phyloP scores from a whole-genome alignment of 2,113 vertebrate species.

The Toxotes chatareus region DNA sequence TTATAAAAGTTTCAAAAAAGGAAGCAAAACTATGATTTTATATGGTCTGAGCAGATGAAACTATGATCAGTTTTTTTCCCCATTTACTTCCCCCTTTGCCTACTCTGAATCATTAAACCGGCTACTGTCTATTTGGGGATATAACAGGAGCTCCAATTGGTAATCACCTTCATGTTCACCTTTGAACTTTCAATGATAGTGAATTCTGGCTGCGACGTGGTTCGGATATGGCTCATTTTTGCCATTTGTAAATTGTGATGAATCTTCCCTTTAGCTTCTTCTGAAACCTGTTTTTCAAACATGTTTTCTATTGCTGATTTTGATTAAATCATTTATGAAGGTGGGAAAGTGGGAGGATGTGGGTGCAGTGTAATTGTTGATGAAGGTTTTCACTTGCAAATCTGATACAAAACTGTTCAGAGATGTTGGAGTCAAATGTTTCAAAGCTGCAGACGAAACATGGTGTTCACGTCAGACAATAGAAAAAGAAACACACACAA shows the following conservation, averaged over 20 bases:
- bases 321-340: not conserved
- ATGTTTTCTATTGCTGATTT: not conserved
- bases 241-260: no score
- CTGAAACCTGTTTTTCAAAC: not conserved
- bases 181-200: not conserved
- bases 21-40: no score
- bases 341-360: not conserved
- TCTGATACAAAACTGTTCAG: not conserved
- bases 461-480: not conserved
- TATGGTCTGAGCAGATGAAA: no score
- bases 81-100: no score
- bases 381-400: not conserved
- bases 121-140: not conserved
- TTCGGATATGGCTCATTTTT: not conserved
- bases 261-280: not conserved
- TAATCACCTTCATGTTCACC: not conserved
- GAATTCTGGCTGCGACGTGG: not conserved
- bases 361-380: not conserved
- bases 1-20: not conserved
- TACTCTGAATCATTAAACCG: not conserved
- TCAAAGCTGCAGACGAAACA: not conserved
- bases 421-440: not conserved
- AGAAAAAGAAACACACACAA: no score
- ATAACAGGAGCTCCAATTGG: no score
- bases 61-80: no score